phyloP scores from a whole-genome alignment of 2,113 vertebrate species.

The Aegypius monachus region DNA sequence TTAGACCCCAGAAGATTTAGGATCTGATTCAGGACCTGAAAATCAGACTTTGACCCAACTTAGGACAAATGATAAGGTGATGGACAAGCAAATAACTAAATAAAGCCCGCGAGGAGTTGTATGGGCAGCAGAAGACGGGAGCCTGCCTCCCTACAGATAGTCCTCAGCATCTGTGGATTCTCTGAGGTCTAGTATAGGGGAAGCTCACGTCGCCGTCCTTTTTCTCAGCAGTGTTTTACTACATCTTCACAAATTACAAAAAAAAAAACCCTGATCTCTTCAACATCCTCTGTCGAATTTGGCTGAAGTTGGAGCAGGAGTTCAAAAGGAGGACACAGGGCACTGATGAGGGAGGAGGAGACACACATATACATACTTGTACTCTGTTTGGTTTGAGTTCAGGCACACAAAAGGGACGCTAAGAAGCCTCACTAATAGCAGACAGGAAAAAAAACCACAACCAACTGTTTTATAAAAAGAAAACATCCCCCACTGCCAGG shows the following conservation, averaged over 20 bases:
- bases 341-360: not conserved
- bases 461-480: not conserved
- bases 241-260: not conserved
- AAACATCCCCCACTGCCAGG: not conserved
- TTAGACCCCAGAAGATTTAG: not conserved
- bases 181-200: not conserved
- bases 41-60: not conserved
- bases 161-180: not conserved
- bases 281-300: fast-evolving
- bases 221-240: not conserved
- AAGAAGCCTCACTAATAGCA: not conserved
- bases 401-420: not conserved
- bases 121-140: not conserved
- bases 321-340: not conserved
- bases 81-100: not conserved
- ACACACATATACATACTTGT: fast-evolving
- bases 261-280: not conserved
- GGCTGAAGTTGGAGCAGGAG: not conserved
- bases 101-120: not conserved
- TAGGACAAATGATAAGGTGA: not conserved
- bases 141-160: not conserved
- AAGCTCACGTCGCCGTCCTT: fast-evolving
- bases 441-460: fast-evolving
- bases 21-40: not conserved
- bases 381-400: fast-evolving